Conservation (phyloP, 2,797 vertebrate genomes). For the Hippocampus kuda region DNA sequence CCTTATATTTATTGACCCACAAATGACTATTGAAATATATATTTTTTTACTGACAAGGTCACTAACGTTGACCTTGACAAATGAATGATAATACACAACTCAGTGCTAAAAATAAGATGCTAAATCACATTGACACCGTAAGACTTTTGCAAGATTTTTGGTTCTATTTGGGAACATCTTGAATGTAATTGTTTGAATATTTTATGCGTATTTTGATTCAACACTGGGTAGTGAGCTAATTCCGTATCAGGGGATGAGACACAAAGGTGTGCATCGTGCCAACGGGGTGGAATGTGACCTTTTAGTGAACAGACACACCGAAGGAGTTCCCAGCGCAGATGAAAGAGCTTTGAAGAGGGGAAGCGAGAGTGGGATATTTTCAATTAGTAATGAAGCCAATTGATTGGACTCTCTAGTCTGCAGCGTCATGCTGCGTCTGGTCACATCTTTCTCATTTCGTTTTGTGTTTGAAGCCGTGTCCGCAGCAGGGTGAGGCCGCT, state of each 20-base stretch:
- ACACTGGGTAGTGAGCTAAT: background rate
- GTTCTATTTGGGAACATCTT: background rate
- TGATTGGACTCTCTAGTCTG: slow-evolving; percentile 50
- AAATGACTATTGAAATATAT: background rate
- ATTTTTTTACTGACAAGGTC: background rate
- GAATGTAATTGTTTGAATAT: background rate
- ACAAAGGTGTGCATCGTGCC: slow-evolving; percentile 14
- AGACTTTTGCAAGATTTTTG: background rate
- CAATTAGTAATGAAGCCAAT: slow-evolving; percentile 64
- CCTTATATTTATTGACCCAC: background rate
- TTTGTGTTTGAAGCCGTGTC: slow-evolving; percentile 24
- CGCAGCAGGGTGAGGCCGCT: slow-evolving; percentile 18
- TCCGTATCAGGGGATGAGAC: slow-evolving; percentile 16
- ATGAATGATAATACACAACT: background rate
- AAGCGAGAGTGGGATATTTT: slow-evolving; percentile 36
- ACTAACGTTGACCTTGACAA: background rate
- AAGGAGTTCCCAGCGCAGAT: slow-evolving; percentile 48
- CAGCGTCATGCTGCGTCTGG: slow-evolving; percentile 17
- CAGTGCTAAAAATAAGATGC: background rate
- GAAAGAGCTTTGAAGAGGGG: slow-evolving; percentile 45
- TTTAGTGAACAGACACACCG: slow-evolving; percentile 38
- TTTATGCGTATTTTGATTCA: background rate
- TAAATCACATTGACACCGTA: background rate
- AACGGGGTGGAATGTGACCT: slow-evolving; percentile 46
- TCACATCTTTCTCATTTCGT: slow-evolving; percentile 27